Base-by-base conservation (phyloP, 2,113 vertebrate species). In the Ceyx margarethae region DNA sequence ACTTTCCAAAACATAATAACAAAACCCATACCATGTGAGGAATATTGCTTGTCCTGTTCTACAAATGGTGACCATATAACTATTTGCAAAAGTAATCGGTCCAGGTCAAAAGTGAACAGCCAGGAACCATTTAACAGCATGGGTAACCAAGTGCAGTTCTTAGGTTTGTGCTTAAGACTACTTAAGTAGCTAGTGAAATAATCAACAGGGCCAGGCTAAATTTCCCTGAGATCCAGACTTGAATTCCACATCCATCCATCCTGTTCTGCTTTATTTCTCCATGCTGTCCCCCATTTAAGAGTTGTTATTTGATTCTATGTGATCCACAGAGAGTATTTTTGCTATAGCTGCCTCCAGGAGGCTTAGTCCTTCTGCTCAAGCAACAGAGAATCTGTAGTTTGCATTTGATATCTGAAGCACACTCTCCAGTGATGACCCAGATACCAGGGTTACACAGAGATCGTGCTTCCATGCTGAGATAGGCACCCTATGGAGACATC, bases 401-500 rank as follows among this genome's bases (percentile, higher is more conserved):
- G 64, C 71, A 12, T 85, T 82, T 87, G 89, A 53, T 58, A 85
- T 82, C 75, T 0, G 0, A 91, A 51, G 46, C 75, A 85, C 33
- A 64, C 22, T 93, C 69, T 76, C 66, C 87, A 82, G 81, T 64
- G 68, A 57, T 68, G 83, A 89, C 89, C 93, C 75, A 72, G 73
- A 86, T 75, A 75, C 48, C 15, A 23, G 86, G 90, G 87, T 82
- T 85, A 73, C 87, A 65, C 1, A 67, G 75, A 92, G 78, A 89
- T 67, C 3, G 0, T 71, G 71, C n/a, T 92, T 60, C 81, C 89
- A 37, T 53, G 64, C 81, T 80, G 87, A 77, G 78, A 53, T 64
- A 66, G 91, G 75, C 91, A 94, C 84, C 84, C 91, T 77, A 85
- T 10, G 8, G 91, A 94, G 87, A 91, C 67, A 91, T 60, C 81